These are phyloP conservation scores for Astur gentilis DNA, from an alignment of 2,113 vertebrate genomes.

Conservation along the genomic window DNA sequence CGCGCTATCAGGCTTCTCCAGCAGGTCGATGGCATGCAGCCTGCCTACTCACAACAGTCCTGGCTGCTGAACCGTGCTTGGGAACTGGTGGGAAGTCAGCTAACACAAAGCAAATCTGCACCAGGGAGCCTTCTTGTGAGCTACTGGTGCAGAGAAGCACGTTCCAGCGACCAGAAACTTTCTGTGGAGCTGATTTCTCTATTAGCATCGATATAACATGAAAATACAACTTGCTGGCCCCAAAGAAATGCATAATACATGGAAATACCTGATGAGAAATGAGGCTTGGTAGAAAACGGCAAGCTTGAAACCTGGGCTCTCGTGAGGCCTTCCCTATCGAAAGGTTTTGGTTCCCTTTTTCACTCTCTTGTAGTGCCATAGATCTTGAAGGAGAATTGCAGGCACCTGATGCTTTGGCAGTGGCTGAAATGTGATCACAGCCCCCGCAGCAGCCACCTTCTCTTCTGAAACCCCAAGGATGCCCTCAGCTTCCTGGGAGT, in stretches of 20 bases:
- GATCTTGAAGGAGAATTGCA: not conserved
- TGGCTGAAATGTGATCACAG: not conserved
- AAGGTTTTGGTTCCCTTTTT: slow-evolving; percentile 41
- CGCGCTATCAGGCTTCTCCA: not conserved
- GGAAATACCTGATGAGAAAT: not conserved
- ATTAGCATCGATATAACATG: not conserved
- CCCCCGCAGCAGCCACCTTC: not conserved
- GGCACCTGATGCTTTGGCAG: not conserved
- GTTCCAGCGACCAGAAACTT: not conserved
- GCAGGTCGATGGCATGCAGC: not conserved
- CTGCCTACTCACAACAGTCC: not conserved
- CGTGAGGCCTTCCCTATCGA: not conserved
- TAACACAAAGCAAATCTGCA: not conserved
- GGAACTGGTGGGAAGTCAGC: not conserved
- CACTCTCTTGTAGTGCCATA: not conserved
- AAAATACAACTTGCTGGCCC: not conserved
- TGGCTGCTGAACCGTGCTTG: not conserved
- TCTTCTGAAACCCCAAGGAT: not conserved
- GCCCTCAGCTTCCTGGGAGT: not conserved
- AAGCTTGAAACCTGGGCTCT: not conserved
- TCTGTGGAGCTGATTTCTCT: not conserved
- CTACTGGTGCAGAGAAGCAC: not conserved
- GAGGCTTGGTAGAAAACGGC: not conserved
- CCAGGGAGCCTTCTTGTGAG: not conserved
- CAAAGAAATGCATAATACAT: not conserved